Percentiles rank a stretch among this genome's conserved stretches.
Evolutionary conservation across 2,797 vertebrate genomes (phyloP).

Genomic region (Sphenodon punctatus): DNA sequence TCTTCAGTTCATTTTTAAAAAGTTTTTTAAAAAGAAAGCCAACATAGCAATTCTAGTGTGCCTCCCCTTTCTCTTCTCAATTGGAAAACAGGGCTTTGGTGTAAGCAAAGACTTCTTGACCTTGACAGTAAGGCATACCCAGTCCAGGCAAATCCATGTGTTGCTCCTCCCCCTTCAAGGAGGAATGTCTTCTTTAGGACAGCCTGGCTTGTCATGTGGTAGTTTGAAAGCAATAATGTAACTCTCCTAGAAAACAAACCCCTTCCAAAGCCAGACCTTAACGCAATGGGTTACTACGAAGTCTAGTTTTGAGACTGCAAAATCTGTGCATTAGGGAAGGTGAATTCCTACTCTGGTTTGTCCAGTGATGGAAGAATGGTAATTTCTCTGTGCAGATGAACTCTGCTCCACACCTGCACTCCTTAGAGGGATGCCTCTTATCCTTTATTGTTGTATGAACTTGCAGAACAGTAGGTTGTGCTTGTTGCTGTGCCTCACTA

Average conservation of each 20-base stretch:
- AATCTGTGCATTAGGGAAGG: no score
- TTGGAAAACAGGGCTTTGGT: neutral
- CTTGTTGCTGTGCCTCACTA: neutral
- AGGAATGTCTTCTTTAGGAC: neutral
- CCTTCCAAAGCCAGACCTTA: neutral
- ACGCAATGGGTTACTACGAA: no score
- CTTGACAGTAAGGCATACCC: neutral
- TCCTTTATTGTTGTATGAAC: neutral
- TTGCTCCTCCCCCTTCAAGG: neutral
- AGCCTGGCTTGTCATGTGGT: neutral
- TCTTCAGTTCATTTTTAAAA: neutral
- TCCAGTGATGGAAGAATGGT: no score
- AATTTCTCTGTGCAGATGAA: neutral
- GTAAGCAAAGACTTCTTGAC: neutral
- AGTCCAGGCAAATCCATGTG: no score
- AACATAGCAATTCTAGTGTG: no score
- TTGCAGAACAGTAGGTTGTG: neutral
- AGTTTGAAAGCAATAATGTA: neutral
- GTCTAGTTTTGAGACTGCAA: neutral
- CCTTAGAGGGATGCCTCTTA: no score
- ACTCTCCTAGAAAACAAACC: neutral
- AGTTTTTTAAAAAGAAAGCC: no score
- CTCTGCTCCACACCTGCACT: neutral
- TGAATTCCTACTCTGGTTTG: no score
- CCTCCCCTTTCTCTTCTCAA: accelerated